Percentiles rank a stretch among this genome's conserved stretches.
phyloP scores from a whole-genome alignment of 2,797 vertebrate genomes.

The Phataginus tetradactyla region DNA sequence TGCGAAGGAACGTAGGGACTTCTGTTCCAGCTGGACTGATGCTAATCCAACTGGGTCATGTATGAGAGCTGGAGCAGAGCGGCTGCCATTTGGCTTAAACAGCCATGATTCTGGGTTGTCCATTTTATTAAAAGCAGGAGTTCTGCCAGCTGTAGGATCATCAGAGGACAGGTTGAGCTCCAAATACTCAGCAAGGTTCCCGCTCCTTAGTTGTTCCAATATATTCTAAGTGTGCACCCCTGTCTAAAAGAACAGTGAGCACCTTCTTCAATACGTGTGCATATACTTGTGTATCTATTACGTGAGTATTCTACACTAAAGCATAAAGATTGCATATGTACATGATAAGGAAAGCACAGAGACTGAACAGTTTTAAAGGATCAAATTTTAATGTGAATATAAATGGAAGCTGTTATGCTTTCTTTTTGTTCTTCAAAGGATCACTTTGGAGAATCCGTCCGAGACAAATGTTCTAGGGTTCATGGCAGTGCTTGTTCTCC shows the following conservation, averaged over 20 bases:
- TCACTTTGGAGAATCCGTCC: neutral
- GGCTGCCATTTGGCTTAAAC: neutral
- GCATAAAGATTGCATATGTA: neutral
- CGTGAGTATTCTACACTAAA: neutral
- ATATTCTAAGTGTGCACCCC: neutral
- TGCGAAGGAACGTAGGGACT: neutral
- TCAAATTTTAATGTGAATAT: neutral
- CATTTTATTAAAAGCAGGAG: neutral
- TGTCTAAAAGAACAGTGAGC: neutral
- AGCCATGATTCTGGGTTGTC: neutral
- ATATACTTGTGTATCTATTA: conserved; percentile 2
- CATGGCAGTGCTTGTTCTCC: neutral
- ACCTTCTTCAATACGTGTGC: neutral
- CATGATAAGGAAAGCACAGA: neutral
- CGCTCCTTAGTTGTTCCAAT: neutral
- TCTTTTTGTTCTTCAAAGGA: neutral
- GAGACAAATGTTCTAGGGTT: neutral
- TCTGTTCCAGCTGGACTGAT: neutral
- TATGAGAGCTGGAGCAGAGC: neutral
- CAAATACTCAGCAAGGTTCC: neutral
- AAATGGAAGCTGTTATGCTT: neutral
- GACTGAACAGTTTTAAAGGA: neutral
- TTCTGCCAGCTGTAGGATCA: neutral
- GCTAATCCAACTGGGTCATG: neutral
- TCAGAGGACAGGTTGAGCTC: neutral